A percentile compares a stretch with the other conserved stretches of the same genome.
phyloP scores from a whole-genome alignment of 2,888 invertebrate species.

The Epirrita christyi region DNA sequence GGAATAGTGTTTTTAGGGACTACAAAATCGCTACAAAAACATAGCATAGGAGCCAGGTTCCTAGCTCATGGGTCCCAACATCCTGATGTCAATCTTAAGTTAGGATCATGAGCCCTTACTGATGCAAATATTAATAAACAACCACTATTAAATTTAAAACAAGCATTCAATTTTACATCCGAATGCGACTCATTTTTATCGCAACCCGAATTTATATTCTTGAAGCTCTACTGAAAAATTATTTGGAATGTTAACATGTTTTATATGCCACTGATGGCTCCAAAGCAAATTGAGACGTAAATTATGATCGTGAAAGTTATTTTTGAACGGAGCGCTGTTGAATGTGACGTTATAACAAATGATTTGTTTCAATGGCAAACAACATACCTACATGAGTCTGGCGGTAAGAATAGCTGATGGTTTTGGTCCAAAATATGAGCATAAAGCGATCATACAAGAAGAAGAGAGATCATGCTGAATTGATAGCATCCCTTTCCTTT shows the following conservation, averaged over 20 bases:
- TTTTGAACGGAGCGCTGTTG: slow-evolving; percentile 45
- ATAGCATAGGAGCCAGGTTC: too few species aligned
- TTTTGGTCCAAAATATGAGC: slow-evolving; percentile 27
- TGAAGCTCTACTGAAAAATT: slow-evolving; percentile 54
- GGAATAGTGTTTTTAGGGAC: too few species aligned
- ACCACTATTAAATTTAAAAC: too few species aligned
- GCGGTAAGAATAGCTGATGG: slow-evolving; percentile 26
- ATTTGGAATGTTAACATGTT: slow-evolving; percentile 47
- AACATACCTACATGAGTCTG: slow-evolving; percentile 21
- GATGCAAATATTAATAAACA: too few species aligned
- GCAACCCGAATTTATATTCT: slow-evolving; percentile 11
- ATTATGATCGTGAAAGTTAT: slow-evolving; percentile 51
- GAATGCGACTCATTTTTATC: slow-evolving; percentile 4
- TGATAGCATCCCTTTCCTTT: too few species aligned
- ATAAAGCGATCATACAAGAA: slow-evolving; percentile 10
- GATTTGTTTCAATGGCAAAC: slow-evolving; percentile 47
- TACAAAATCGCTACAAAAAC: too few species aligned
- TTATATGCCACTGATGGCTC: slow-evolving; percentile 38
- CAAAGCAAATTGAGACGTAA: slow-evolving; percentile 62
- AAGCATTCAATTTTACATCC: not conserved
- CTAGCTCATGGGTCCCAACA: too few species aligned
- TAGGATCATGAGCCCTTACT: too few species aligned
- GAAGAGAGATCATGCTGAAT: too few species aligned
- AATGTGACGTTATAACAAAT: slow-evolving; percentile 62
- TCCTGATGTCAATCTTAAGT: too few species aligned